Evolutionary conservation across 2,797 vertebrate genomes (phyloP).

Genomic region (Coracias cyanogaster): DNA sequence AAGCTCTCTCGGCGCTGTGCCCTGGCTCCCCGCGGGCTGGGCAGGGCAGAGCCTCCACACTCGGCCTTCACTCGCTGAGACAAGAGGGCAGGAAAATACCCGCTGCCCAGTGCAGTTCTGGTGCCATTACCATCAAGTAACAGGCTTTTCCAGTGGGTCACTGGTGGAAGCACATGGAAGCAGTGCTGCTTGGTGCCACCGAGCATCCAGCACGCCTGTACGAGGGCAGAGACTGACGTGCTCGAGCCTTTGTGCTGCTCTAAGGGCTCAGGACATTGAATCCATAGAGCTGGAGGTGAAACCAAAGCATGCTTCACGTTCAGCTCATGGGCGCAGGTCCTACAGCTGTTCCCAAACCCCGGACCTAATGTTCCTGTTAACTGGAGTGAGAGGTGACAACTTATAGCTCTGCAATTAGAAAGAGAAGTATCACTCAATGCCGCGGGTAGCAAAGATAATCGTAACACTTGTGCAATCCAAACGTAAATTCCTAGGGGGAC

Average conservation of each 20-base stretch:
- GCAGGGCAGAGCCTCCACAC: neutral
- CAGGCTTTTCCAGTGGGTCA: neutral
- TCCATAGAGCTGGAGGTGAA: neutral
- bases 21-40: neutral
- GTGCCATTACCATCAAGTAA: neutral
- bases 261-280: neutral
- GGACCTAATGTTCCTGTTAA: neutral
- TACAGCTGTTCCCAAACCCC: neutral
- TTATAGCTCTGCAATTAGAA: neutral
- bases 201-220: neutral
- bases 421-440: neutral
- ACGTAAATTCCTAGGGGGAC: neutral
- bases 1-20: neutral
- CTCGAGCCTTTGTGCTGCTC: neutral
- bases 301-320: neutral
- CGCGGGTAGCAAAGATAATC: neutral
- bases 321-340: neutral
- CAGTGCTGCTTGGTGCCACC: neutral
- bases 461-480: neutral
- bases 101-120: neutral
- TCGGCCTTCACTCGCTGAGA: neutral
- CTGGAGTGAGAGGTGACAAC: neutral
- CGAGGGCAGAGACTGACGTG: neutral
- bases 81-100: neutral
- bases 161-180: accelerated